A percentile compares a stretch with the other conserved stretches of the same genome.
These are phyloP conservation scores for Scatophagus argus DNA, from an alignment of 2,113 vertebrate genomes.

Conservation along the genomic window DNA sequence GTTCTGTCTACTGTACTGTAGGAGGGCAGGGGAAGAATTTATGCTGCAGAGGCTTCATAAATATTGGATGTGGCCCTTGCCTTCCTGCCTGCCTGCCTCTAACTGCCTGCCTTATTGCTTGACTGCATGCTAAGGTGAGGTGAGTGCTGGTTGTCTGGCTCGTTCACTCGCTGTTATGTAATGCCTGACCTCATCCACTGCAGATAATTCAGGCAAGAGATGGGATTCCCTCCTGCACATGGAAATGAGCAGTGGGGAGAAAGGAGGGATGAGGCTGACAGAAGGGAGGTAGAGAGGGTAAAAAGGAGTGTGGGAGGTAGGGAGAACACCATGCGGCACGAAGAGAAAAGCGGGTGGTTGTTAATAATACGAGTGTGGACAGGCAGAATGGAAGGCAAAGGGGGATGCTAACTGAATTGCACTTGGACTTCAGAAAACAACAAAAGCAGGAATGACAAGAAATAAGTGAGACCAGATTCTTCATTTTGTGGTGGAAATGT, in stretches of 20 bases:
- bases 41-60: slow-evolving; percentile 77
- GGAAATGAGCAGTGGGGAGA: slow-evolving; percentile 25
- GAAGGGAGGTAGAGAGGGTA: background rate
- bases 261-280: background rate
- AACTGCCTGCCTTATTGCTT: slow-evolving; percentile 46
- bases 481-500: background rate
- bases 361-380: background rate
- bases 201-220: slow-evolving; percentile 74
- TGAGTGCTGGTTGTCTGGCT: slow-evolving; percentile 64
- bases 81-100: slow-evolving; percentile 37
- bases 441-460: background rate
- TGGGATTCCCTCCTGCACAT: slow-evolving; percentile 82
- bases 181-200: slow-evolving; percentile 73
- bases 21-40: slow-evolving; percentile 54
- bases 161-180: slow-evolving; percentile 73
- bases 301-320: too few species aligned
- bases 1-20: slow-evolving; percentile 34
- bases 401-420: background rate
- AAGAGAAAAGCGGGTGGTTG: slow-evolving; percentile 20
- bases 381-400: background rate
- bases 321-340: slow-evolving; percentile 18
- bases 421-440: background rate
- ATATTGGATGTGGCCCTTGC: slow-evolving; percentile 71
- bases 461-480: slow-evolving; percentile 12
- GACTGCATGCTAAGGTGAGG: slow-evolving; percentile 63